Conservation (phyloP, 2,113 vertebrate species). For the Porphyrio hochstetteri region DNA sequence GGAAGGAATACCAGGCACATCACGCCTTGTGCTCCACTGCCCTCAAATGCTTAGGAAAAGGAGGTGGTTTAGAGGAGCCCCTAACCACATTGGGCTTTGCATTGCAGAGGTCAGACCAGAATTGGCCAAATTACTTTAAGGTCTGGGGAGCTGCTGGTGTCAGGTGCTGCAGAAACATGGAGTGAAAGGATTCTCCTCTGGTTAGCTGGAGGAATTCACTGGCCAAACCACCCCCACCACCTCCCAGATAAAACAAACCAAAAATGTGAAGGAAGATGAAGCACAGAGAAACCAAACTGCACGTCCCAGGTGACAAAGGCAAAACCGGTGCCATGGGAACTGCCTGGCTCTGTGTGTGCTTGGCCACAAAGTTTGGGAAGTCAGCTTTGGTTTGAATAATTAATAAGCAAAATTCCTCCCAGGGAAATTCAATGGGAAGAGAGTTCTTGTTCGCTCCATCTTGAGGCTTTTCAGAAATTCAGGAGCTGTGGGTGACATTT, state of each 20-base stretch:
- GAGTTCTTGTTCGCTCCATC: not conserved
- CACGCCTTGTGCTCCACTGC: not conserved
- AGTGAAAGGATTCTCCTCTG: not conserved
- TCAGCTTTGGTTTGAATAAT: not conserved
- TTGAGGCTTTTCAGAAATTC: not conserved
- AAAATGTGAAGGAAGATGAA: not conserved
- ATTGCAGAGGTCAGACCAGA: not conserved
- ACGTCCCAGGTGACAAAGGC: not conserved
- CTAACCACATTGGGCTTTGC: not conserved
- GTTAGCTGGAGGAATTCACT: not conserved
- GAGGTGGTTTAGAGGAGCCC: not conserved
- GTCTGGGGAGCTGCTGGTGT: not conserved
- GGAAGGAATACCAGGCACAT: not conserved
- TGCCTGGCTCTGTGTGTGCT: not conserved
- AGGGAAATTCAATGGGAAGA: not conserved
- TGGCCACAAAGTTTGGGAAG: not conserved
- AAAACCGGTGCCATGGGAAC: not conserved
- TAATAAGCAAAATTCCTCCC: not conserved
- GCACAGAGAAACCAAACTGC: not conserved
- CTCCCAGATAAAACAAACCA: not conserved
- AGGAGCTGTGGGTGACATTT: not conserved
- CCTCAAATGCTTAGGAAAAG: not conserved
- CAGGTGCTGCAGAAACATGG: not conserved
- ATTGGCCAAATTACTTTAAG: accelerated
- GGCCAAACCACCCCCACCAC: not conserved